Conservation (phyloP, 2,797 vertebrate species). For the Macrochelys suwanniensis region DNA sequence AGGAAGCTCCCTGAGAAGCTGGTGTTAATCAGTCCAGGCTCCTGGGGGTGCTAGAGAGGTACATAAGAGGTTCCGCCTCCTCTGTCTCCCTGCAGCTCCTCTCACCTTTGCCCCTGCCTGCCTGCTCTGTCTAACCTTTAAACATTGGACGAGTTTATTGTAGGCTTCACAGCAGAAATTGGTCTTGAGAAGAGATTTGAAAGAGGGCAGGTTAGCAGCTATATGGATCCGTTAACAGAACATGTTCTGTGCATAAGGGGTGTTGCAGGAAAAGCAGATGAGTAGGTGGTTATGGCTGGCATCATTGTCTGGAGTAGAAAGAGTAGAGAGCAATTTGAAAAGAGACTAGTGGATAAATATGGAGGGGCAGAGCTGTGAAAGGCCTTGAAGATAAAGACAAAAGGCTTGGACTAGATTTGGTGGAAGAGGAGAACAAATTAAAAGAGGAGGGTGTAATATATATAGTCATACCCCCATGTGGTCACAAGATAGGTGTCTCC, state of each 20-base stretch:
- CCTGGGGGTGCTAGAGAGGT: too few species aligned
- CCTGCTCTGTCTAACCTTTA: background rate
- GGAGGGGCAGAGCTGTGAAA: background rate
- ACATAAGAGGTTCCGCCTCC: too few species aligned
- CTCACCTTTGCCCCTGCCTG: background rate
- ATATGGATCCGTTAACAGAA: background rate
- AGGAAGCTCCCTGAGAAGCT: too few species aligned
- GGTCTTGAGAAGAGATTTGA: background rate
- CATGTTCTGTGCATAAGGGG: accelerated
- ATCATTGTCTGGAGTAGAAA: background rate
- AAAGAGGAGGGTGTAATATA: background rate
- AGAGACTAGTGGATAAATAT: background rate
- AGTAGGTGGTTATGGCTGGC: background rate
- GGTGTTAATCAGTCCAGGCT: too few species aligned
- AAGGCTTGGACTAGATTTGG: background rate
- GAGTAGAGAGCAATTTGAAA: background rate
- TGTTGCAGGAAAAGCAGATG: accelerated
- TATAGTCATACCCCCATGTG: background rate
- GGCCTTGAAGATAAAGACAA: background rate
- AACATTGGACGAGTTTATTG: accelerated
- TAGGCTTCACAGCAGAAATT: background rate
- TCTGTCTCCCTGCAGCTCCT: too few species aligned
- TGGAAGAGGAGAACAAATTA: background rate
- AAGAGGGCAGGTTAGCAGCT: background rate
- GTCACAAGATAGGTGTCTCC: background rate